Base-by-base conservation (phyloP, 1,140 invertebrate species). In the Drosophila pseudoananassae region DNA sequence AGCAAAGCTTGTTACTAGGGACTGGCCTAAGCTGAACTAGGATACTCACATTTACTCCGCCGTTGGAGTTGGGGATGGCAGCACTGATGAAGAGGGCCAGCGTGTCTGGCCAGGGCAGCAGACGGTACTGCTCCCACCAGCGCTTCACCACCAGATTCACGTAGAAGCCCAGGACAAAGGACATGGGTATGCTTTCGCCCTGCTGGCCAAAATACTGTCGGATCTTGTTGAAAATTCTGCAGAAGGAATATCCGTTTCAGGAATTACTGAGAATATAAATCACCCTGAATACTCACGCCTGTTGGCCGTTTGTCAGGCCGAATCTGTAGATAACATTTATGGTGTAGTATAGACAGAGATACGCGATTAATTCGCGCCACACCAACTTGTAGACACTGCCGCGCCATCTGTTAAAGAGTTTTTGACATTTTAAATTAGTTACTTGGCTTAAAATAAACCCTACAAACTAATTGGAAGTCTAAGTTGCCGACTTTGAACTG, bases 381-480 rank as follows among this genome's bases (percentile, higher is more conserved):
- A 99, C 95, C 87, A 99, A 93, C 94, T 99, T 99, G 94, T 99
- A 99, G n/a, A 99, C 97, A 90, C 98, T 99, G 74, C 98, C 98
- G 91, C 96, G 94, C 98, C 98, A 99, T 95, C 97, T 97, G 58
- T 43, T 49, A 59, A 64, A 52, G 36, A 31, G 10, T 40, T 12
- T 36, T 33, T 46, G 53, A 59, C 38, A 38, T 65, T 12, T 20
- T 46, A 23, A 23, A 46, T 46, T 23, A 46, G 43, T 46, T 43
- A 17, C 43, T 46, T 46, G 15, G 17, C 8, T 23, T 23, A 46
- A 23, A 20, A 3, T 10, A 46, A 10, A 36, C 33, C 33, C 4
- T 12, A 15, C 8, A 36, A 47, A 36, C 9, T 59, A 45, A 23
- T 23, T 17, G 15, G 9, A 12, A 40, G 14, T 12, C 9, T 27